These are phyloP conservation scores for Eptesicus fuscus DNA, from an alignment of 2,113 vertebrate species.

Conservation along the genomic window DNA sequence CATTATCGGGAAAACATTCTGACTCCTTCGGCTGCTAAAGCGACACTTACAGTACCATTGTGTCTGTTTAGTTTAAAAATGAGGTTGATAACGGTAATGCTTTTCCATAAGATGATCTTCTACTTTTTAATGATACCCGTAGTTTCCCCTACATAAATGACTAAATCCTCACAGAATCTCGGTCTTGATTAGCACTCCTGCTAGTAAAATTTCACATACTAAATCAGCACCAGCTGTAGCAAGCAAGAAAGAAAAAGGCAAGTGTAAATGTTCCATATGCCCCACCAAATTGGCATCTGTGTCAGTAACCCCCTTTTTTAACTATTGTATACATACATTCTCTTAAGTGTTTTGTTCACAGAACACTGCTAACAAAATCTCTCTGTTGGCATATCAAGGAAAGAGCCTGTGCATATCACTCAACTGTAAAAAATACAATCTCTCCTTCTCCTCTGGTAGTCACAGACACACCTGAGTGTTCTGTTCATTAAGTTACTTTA, in stretches of 20 bases:
- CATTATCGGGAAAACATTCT: conserved; percentile 59
- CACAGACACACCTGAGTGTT: conserved; percentile 45
- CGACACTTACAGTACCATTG: conserved; percentile 77
- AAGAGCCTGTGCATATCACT: conserved; percentile 72
- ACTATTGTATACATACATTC: conserved; percentile 91
- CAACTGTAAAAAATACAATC: conserved; percentile 42
- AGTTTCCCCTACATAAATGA: conserved; percentile 87
- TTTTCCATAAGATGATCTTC: conserved; percentile 85
- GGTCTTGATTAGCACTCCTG: conserved; percentile 90
- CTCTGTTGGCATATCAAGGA: conserved; percentile 80
- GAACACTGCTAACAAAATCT: conserved; percentile 85
- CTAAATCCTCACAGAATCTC: conserved; percentile 88
- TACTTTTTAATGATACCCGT: conserved; percentile 87
- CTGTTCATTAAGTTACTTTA: conserved; percentile 60
- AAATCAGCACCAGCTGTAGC: conserved; percentile 90
- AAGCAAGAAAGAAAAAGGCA: conserved; percentile 89
- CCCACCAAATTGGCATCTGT: conserved; percentile 90
- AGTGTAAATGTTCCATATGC: conserved; percentile 90
- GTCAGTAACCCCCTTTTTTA: conserved; percentile 88
- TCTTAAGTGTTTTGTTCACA: conserved; percentile 88
- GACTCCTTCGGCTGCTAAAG: conserved; percentile 69
- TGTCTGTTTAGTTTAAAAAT: conserved; percentile 85
- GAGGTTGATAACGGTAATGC: conserved; percentile 85
- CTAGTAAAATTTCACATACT: conserved; percentile 91
- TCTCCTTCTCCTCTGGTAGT: conserved; percentile 39